Evolutionary conservation across 2,113 vertebrate species (phyloP), one percentile per base, ranked within the genome.

Genomic region (Carollia perspicillata): DNA sequence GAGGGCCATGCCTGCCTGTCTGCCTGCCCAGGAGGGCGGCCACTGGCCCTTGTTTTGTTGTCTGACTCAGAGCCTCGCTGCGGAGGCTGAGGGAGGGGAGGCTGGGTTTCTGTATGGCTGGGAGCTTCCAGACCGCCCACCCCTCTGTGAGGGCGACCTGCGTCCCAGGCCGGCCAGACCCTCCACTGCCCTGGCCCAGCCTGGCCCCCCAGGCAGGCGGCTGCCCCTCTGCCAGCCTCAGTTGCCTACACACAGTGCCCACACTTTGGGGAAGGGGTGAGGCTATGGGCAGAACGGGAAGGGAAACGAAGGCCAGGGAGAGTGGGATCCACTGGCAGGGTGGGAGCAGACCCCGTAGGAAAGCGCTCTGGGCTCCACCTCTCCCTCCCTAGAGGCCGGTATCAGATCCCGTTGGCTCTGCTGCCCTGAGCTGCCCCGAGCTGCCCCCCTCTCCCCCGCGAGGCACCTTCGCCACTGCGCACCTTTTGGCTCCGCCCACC

Each of bases 161-260:
- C 7, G 10, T n/a, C 53, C 37, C 51, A n/a, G 3, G 71, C 42
- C 6, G 26, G 40, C 40, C 8, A 55, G 42, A 44, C 40, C 33
- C 33, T 20, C 30, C 40, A 1, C 26, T 17, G 8, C 40, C 35
- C 51, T 4, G 30, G n/a, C 77, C 66, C 66, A 69, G 35, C 55
- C 53, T 23, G 1, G 20, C 20, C 9, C 9, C 26, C 22, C 0
- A 16, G 26, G 42, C n/a, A 16, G 17, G 17, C 6, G 8, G n/a
- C 53, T 18, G 10, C 33, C n/a, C 51, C 16, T n/a, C 18, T 30
- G 11, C 66, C 23, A 16, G 47, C 90, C 90, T 93, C 42, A 9
- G 28, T 11, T 9, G 20, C 28, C 65, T 78, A n/a, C n/a, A n/a
- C 47, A 37, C 33, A 1, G 44, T 7, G 6, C 12, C 12, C n/a